A percentile compares a stretch with the other conserved stretches of the same genome.
Evolutionary conservation across 2,797 vertebrate genomes (phyloP).

Genomic region (Harpagifer antarcticus): DNA sequence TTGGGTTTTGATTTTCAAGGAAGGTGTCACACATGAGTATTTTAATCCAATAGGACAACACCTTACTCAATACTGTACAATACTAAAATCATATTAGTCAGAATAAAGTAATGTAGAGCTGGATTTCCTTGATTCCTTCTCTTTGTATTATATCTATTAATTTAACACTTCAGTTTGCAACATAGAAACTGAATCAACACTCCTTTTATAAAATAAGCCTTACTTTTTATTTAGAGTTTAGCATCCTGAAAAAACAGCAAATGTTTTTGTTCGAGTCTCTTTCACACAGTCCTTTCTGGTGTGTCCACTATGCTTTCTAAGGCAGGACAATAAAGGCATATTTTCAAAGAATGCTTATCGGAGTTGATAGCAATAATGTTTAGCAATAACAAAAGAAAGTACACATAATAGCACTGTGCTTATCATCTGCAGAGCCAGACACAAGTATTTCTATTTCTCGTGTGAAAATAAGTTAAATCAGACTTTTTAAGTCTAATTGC

Average conservation of each 20-base stretch:
- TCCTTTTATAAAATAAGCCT: too few species aligned
- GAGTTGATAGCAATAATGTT: background rate
- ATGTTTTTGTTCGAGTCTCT: background rate
- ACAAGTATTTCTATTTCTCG: background rate
- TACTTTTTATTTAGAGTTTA: too few species aligned
- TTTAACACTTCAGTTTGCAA: background rate
- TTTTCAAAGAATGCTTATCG: slow-evolving; percentile 36
- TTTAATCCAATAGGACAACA: background rate
- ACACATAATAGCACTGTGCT: background rate
- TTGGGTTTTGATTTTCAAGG: background rate
- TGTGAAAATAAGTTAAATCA: slow-evolving; percentile 4
- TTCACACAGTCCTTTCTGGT: background rate
- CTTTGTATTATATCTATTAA: background rate
- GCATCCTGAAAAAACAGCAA: too few species aligned
- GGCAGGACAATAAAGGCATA: slow-evolving; percentile 5
- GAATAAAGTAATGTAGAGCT: background rate
- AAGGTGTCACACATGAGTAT: background rate
- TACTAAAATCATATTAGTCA: background rate
- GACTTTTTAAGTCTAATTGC: background rate
- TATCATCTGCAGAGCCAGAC: slow-evolving; percentile 13
- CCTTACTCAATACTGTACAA: too few species aligned
- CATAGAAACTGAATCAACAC: too few species aligned
- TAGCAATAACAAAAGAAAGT: slow-evolving; percentile 20
- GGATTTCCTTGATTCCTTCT: background rate
- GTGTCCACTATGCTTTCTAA: background rate